Conservation (phyloP, 2,797 vertebrate genomes). For the Limnodromus scolopaceus region DNA sequence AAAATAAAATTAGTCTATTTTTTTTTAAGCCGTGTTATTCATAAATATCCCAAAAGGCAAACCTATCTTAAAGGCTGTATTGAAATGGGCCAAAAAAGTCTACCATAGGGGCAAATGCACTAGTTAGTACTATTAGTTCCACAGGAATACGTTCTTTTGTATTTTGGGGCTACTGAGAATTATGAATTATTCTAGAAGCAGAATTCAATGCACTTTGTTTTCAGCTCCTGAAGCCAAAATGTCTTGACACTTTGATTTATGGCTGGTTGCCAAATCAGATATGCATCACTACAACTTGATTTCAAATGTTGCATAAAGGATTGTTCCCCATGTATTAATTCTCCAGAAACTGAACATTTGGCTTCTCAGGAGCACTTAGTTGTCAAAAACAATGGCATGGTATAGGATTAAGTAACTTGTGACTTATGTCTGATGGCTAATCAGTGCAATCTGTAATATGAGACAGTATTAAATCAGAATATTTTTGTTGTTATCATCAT, state of each 20-base stretch:
- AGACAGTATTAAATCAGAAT: not conserved
- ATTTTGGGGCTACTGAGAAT: not conserved
- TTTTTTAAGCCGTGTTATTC: not conserved
- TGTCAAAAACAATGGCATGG: not conserved
- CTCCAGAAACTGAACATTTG: not conserved
- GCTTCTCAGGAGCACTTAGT: not conserved
- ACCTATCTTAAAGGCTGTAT: not conserved
- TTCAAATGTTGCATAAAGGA: not conserved
- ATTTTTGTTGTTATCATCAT: not conserved
- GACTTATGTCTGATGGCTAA: not conserved
- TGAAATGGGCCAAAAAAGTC: not conserved
- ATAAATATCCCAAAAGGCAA: not conserved
- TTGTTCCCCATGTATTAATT: not conserved
- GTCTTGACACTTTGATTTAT: not conserved
- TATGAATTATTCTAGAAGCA: not conserved
- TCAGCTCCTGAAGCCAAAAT: not conserved
- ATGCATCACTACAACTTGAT: not conserved
- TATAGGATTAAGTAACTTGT: not conserved
- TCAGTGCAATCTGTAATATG: not conserved
- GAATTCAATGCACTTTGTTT: not conserved
- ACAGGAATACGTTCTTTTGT: not conserved
- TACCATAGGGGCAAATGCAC: not conserved
- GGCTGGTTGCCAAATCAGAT: not conserved
- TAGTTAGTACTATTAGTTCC: not conserved
- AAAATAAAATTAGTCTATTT: not conserved